A percentile compares a stretch with the other conserved stretches of the same genome.
Conservation (phyloP, 2,797 vertebrate genomes). For the Alca torda region DNA sequence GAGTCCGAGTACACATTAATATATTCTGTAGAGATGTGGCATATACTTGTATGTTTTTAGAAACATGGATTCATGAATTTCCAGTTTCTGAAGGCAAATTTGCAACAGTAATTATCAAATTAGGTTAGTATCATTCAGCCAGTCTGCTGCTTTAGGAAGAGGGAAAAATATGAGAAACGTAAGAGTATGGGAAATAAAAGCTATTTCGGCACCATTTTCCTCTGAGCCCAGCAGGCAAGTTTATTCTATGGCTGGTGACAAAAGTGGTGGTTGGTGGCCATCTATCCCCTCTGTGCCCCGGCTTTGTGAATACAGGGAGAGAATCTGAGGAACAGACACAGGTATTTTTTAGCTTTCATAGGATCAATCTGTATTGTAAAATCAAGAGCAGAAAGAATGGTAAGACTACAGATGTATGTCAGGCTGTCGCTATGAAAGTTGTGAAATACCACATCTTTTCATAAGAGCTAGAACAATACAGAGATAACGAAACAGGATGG, state of each 20-base stretch:
- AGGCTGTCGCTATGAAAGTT: not conserved
- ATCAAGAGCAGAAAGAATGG: not conserved
- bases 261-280: not conserved
- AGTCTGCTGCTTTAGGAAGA: not conserved
- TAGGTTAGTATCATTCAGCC: not conserved
- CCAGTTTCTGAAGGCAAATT: not conserved
- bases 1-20: not conserved
- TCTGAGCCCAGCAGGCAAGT: not conserved
- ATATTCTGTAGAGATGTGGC: not conserved
- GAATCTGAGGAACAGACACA: constrained; percentile 16
- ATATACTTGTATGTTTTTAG: not conserved
- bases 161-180: not conserved
- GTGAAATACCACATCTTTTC: not conserved
- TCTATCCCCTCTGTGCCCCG: not conserved
- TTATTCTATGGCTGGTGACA: not conserved
- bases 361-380: not conserved
- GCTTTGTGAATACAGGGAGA: not conserved
- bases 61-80: not conserved
- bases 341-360: not conserved
- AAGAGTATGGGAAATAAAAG: not conserved
- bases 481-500: not conserved
- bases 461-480: not conserved
- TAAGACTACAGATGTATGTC: not conserved
- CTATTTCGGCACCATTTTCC: not conserved
- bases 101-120: not conserved